phyloP scores from a whole-genome alignment of 2,888 invertebrate species.

The Drosophila hamatofila region DNA sequence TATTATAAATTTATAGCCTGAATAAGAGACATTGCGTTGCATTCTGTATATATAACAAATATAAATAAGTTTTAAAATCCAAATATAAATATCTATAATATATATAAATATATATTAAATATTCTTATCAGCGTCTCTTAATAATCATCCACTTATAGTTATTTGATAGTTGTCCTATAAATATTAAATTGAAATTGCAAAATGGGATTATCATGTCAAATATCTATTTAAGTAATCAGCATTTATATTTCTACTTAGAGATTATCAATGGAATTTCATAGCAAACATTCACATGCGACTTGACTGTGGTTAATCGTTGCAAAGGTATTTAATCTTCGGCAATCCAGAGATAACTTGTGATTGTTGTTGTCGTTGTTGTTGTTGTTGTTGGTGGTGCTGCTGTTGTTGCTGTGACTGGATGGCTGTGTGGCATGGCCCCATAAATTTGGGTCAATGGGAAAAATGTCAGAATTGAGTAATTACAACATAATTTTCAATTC shows the following conservation, averaged over 20 bases:
- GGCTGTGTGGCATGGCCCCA: slow-evolving; percentile 55
- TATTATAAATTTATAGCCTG: not conserved
- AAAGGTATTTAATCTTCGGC: slow-evolving; percentile 36
- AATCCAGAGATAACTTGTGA: slow-evolving; percentile 14
- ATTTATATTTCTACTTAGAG: fast-evolving
- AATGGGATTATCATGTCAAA: not conserved
- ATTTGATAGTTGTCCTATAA: not conserved
- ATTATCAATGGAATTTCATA: not conserved
- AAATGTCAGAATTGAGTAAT: slow-evolving; percentile 81
- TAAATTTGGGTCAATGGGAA: slow-evolving; percentile 81
- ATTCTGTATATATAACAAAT: not conserved
- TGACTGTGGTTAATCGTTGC: not conserved
- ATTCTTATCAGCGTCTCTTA: too few species aligned
- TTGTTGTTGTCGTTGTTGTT: slow-evolving; percentile 13
- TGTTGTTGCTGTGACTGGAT: not conserved
- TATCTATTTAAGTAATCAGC: not conserved
- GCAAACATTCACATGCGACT: not conserved
- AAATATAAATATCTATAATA: too few species aligned
- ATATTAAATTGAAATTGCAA: not conserved
- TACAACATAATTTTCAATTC: slow-evolving; percentile 81
- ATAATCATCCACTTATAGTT: too few species aligned
- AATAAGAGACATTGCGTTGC: not conserved
- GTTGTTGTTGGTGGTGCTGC: not conserved
- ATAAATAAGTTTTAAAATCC: too few species aligned
- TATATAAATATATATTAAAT: too few species aligned